Evolutionary conservation across 2,888 invertebrate species (phyloP), one percentile per base, ranked within the genome.

Genomic region (Gari tellinella): DNA sequence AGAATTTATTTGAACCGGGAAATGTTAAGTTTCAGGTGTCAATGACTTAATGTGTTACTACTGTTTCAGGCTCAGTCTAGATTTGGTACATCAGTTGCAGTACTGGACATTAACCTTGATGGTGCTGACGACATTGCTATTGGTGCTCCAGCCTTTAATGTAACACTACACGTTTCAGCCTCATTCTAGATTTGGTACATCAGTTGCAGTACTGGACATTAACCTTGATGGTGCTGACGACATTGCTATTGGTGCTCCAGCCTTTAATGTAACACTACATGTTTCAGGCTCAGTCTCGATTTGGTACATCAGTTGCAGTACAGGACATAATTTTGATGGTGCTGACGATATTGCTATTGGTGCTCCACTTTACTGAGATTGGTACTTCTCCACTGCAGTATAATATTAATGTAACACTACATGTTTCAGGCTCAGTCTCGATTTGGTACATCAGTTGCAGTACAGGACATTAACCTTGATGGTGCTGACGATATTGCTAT

Each of bases 391-490:
- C 80, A n/a, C 67, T 84, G 1, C 64, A 80, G 31, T 86, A 84
- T 55, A 64, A 80, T 75, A 84, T 86, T n/a, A n/a, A n/a, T n/a
- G n/a, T n/a, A n/a, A n/a, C n/a, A n/a, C n/a, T n/a, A n/a, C n/a
- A n/a, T n/a, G n/a, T n/a, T n/a, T 2, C 66, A 90, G 90, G 77
- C 73, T 5, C 85, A 86, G 53, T 82, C 85, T 0, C 69, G 87
- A 55, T 90, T 90, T 80, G 91, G 91, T 5, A 61, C 81, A 15
- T 84, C 88, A 0, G 51, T 90, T 37, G 86, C 86, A n/a, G 81
- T 89, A 7, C 40, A 89, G 31, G 90, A 91, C 65, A 72, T 90
- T 21, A 90, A 91, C 66, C 72, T 83, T 17, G 91, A 91, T 81
- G 90, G 91, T 8, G 62, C 79, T 17, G 73, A 83, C 31, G 91